Base-by-base conservation (phyloP, 1,140 invertebrate genomes). In the Drosophila persimilis region DNA sequence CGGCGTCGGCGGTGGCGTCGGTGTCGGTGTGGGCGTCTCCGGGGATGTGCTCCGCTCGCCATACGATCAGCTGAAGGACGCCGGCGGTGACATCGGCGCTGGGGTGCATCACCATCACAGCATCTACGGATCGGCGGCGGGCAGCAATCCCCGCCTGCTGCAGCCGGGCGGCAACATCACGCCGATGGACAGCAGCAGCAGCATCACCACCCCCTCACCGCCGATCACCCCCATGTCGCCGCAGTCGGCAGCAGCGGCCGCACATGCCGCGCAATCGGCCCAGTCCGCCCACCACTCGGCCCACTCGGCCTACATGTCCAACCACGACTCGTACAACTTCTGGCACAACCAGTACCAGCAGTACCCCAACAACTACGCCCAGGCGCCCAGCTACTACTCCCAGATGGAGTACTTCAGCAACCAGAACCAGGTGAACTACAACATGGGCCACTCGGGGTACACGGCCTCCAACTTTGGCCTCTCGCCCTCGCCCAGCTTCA, bases 361-460 rank as follows among this genome's bases (percentile, higher is more conserved):
- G 60, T 94, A 94, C 39, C 94, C 94, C 39, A 93, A 93, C 17
- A 94, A 94, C 77, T 93, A 93, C 46, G 89, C 89, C 62, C 94
- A 94, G 77, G 94, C 92, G 52, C 91, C 91, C 48, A 89, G 91
- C 57, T 92, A 92, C 50, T 92, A 92, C 56, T 91, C 91, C 0
- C 93, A 94, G 91, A 94, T 94, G 94, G 94, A 95, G 57, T 95
- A 95, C 77, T 94, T 94, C 66, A 94, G 94, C 91, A 91, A 91
- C 54, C 91, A 91, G 67, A 91, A 91, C 24, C 90, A 91, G 73
- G 89, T 91, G 20, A 91, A 91, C 77, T 91, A 91, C 15, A 91
- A 91, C 20, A 91, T 91, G 91, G 86, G 90, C 0, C 91, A 91
- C 41, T 90, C 90, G 0, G 90, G 90, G 1, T 91, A 91, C 13